A percentile compares a stretch with the other conserved stretches of the same genome.
These are phyloP conservation scores for Phenganax subtilis DNA, from an alignment of 92 coral and sea anemone genomes.

Conservation along the genomic window DNA sequence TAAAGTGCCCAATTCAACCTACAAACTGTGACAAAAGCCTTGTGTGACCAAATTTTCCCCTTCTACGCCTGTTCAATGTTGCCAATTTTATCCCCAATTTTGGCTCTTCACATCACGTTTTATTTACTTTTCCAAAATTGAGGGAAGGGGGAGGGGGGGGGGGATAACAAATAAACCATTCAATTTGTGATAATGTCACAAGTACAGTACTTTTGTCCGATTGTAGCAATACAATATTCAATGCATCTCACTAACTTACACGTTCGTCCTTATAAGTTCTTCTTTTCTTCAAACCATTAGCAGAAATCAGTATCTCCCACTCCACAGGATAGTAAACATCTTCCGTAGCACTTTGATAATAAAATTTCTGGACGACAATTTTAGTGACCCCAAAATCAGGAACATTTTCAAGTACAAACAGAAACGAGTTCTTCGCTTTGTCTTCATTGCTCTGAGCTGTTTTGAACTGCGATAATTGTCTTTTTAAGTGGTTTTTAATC, in stretches of 20 bases:
- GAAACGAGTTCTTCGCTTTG: constrained; percentile 35
- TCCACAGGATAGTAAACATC: constrained; percentile 32
- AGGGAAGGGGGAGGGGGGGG: too few species aligned
- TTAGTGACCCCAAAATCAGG: constrained; percentile 36
- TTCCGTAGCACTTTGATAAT: constrained; percentile 26
- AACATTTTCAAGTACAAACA: constrained; percentile 29
- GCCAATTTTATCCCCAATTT: too few species aligned
- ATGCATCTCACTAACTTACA: constrained; percentile 40
- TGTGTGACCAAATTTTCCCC: too few species aligned
- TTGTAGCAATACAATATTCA: not conserved
- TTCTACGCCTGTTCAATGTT: too few species aligned
- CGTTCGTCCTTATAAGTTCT: constrained; percentile 51
- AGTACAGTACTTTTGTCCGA: too few species aligned
- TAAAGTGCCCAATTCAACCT: not conserved
- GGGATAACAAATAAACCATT: too few species aligned
- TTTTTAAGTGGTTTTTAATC: constrained; percentile 29
- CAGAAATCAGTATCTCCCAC: constrained; percentile 70
- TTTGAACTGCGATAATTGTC: constrained; percentile 28
- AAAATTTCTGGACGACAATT: constrained; percentile 35
- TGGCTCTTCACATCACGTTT: too few species aligned
- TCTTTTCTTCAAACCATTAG: constrained; percentile 78
- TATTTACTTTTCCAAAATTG: too few species aligned
- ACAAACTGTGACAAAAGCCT: too few species aligned
- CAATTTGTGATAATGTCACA: too few species aligned
- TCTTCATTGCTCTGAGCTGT: constrained; percentile 21